phyloP scores from a whole-genome alignment of 2,888 invertebrate species.

The Orthosia cruda region DNA sequence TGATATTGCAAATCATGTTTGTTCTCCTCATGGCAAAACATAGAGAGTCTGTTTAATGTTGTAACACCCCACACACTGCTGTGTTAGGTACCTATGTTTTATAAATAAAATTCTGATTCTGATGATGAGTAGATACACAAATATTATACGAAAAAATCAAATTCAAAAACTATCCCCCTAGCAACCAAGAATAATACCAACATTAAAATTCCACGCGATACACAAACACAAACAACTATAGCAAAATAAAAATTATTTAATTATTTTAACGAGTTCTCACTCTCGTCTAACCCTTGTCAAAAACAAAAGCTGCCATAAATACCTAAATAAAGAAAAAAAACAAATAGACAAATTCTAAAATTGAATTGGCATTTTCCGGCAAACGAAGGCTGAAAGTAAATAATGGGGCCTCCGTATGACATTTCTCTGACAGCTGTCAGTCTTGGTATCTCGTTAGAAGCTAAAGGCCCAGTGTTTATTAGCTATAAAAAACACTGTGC shows the following conservation, averaged over 20 bases:
- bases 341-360: slow-evolving; percentile 20
- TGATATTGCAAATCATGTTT: too few species aligned
- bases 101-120: too few species aligned
- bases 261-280: slow-evolving; percentile 35
- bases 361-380: slow-evolving; percentile 35
- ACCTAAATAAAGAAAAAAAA: slow-evolving; percentile 7
- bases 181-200: neutral
- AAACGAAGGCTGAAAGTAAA: slow-evolving; percentile 14
- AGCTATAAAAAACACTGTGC: neutral
- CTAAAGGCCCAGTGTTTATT: slow-evolving; percentile 1
- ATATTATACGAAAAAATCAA: too few species aligned
- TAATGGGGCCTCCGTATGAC: slow-evolving; percentile 21
- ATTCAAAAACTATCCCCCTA: neutral
- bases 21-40: too few species aligned
- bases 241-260: slow-evolving; percentile 19
- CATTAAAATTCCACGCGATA: neutral
- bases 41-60: too few species aligned
- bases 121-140: too few species aligned
- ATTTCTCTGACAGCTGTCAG: slow-evolving; percentile 34
- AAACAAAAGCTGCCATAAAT: slow-evolving; percentile 27
- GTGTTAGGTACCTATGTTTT: too few species aligned
- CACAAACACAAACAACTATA: slow-evolving; percentile 3
- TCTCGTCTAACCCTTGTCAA: slow-evolving; percentile 44
- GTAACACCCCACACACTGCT: too few species aligned
- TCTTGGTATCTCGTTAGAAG: slow-evolving; percentile 5